Evolutionary conservation across 1,140 invertebrate genomes (phyloP), one percentile per base, ranked within the genome.

Genomic region (Myzus persicae): DNA sequence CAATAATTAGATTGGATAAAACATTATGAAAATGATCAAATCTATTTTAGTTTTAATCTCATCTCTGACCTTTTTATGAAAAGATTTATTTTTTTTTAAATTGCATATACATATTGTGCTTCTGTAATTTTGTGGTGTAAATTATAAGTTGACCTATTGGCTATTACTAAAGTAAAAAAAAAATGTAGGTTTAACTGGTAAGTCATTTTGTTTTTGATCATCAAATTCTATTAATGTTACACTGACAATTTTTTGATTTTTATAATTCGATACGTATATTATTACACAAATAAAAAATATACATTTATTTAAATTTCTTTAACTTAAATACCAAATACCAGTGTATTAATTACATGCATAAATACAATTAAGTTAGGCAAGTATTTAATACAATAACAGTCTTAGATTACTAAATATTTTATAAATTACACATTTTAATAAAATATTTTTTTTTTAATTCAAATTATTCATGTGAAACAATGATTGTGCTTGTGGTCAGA

Each of bases 371-470:
- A 48, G 24, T 44, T 87, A 46, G 22, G 24, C 8, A 88, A 88
- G 4, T 88, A 88, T 88, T 88, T n/a, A 36, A 48, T 88, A 88
- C 44, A 88, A n/a, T 88, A 48, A 88, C 44, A 88, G 85, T 88
- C 31, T 48, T 88, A 88, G 44, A 26, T 31, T 42, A 42, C 20
- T 42, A 84, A 84, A 84, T 84, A 84, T 84, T 88, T 84, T 84
- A 26, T 84, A 44, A 85, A 85, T 44, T 40, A 42, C 8, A 42
- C 8, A 85, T 85, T 44, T 44, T 18, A 76, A 3, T 67, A 14
- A 67, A 67, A n/a, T 67, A 18, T 18, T 48, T 48, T 48, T 48
- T 48, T 48, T 20, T 31, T n/a, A 76, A 67, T 67, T n/a, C 48
- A 51, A 51, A 51, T 51, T 51, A 22, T 51, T 51, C 20, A 67